These are phyloP conservation scores for Manacus vitellinus DNA, from an alignment of 2,113 vertebrate species.

Conservation along the genomic window DNA sequence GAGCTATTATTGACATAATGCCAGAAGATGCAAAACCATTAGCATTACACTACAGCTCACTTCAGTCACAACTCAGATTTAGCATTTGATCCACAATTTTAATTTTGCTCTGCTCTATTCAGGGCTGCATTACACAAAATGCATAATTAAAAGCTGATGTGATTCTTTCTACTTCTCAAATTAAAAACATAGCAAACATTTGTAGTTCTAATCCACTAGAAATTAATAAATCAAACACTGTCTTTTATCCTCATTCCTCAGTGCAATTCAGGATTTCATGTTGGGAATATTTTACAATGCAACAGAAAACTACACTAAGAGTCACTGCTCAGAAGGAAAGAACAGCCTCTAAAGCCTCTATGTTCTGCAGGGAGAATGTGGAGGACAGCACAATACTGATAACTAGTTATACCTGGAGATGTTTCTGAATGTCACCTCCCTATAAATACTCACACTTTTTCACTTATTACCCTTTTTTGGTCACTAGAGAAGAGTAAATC, in stretches of 20 bases:
- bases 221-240: conserved; percentile 83
- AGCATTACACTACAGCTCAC: conserved; percentile 85
- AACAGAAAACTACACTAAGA: conserved; percentile 33
- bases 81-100: conserved; percentile 84
- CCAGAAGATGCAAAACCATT: conserved; percentile 98
- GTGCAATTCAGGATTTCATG: conserved; percentile 66
- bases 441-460: conserved; percentile 2
- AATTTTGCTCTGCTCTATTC: conserved; percentile 80
- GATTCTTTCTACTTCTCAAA: conserved; percentile 79
- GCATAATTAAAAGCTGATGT: conserved; percentile 85
- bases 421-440: conserved; percentile 29
- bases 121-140: conserved; percentile 80
- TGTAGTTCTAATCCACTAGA: conserved; percentile 82
- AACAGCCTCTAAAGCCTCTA: conserved; percentile 13
- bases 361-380: neutral
- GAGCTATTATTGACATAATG: conserved; percentile 98
- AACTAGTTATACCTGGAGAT: neutral
- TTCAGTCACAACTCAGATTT: conserved; percentile 80
- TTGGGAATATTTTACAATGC: conserved; percentile 69
- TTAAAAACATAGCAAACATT: conserved; percentile 85
- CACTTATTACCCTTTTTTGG: conserved; percentile 40
- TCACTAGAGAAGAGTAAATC: neutral
- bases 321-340: conserved; percentile 30
- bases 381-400: neutral
- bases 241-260: conserved; percentile 77